Evolutionary conservation across 2,888 invertebrate genomes (phyloP), one percentile per base, ranked within the genome.

Genomic region (Chrysodeixis includens): DNA sequence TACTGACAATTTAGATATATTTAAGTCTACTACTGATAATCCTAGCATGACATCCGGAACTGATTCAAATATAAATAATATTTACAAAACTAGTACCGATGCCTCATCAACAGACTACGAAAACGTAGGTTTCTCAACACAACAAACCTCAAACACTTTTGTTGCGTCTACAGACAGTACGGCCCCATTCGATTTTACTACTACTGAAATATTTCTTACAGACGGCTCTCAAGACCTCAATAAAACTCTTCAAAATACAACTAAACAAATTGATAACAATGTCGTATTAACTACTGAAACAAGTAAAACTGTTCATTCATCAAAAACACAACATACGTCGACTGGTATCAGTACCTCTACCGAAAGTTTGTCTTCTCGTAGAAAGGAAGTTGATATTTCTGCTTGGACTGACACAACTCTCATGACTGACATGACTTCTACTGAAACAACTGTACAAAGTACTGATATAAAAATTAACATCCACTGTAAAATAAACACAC

Each of bases 401-500:
- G 94, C 95, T 71, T 94, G 94, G 93, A 92, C 93, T 73, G 93
- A 95, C 82, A 90, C 68, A 30, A 74, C 77, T n/a, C 35, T 76
- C 20, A 79, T 84, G 69, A 86, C 89, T 84, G 92, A 95, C 86
- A 79, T 91, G 74, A 95, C 94, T 73, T 82, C 92, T 66, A 92
- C 90, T 81, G 93, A 94, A 78, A 87, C 86, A 54, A 74, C 76
- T 71, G 82, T 84, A 68, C 73, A 80, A 72, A 85, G 74, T 59
- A 79, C 74, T 74, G 90, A 91, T 83, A 67, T 76, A 62, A 72
- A 82, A 70, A 82, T 83, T 89, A 92, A 91, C 83, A 85, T 80
- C 76, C 84, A 90, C 84, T 97, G 97, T 94, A 94, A 94, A 84
- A 92, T 91, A 84, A 96, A 97, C 89, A 90, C 90, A 78, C 96